Percentiles rank a stretch among this genome's conserved stretches.
Evolutionary conservation across 2,113 vertebrate genomes (phyloP).

Genomic region (Tor tambroides): DNA sequence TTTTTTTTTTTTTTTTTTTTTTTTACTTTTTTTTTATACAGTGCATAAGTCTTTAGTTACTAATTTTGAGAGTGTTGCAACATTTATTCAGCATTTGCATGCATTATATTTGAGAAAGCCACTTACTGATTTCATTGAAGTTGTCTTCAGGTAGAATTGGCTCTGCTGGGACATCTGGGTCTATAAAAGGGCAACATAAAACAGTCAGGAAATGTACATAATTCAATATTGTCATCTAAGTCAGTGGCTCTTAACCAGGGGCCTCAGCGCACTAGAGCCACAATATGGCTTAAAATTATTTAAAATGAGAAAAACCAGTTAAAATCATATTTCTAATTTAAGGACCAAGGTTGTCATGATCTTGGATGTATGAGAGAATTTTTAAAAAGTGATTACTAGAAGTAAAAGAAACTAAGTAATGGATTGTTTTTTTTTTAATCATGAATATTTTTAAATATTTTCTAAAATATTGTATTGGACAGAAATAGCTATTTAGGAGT

Average conservation of each 20-base stretch:
- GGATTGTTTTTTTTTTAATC: neutral
- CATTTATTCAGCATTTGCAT: neutral
- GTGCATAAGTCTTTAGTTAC: neutral
- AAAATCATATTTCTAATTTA: neutral
- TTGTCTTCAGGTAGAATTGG: constrained; percentile 72
- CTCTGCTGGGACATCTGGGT: constrained; percentile 77
- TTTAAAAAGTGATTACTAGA: neutral
- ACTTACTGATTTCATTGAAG: constrained; percentile 75
- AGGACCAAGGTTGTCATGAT: neutral
- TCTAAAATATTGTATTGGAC: neutral
- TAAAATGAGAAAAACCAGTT: neutral
- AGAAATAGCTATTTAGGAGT: neutral
- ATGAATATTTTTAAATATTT: too few relatives aligned
- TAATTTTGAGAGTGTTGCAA: neutral
- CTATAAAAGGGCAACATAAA: constrained; percentile 61
- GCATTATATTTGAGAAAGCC: neutral
- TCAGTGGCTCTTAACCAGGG: neutral
- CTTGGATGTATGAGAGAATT: neutral
- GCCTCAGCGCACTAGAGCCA: neutral
- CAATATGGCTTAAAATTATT: neutral
- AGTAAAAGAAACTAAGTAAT: too few relatives aligned
- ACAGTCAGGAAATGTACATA: neutral
- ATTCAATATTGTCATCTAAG: neutral
- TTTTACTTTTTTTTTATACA: too few relatives aligned
- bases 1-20: too few relatives aligned